Base-by-base conservation (phyloP, 1,140 invertebrate genomes). In the Hypsibius dujardini region DNA sequence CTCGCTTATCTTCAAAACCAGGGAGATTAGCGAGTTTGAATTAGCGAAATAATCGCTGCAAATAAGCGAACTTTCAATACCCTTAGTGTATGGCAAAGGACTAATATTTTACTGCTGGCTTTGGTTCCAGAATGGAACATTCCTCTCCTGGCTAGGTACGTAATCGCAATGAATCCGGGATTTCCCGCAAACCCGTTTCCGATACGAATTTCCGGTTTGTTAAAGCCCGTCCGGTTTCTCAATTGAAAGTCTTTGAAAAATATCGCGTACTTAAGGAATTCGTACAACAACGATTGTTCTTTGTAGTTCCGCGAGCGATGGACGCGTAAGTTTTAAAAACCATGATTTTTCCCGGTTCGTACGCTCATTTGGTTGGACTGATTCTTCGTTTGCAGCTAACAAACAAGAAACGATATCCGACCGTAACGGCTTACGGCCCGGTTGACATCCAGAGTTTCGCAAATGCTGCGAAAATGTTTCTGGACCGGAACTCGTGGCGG, bases 41-140 rank as follows among this genome's bases (percentile, higher is more conserved):
- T 28, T 28, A 28, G 28, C 28, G 28, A 28, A 28, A 28, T 28
- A 28, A 28, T 28, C 28, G 28, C 28, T 28, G 28, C 28, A 28
- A 28, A 28, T 28, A 28, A 28, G 28, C 28, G 28, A 28, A 28
- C 28, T 28, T 28, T 28, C 28, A 28, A 28, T 28, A 28, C 28
- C 28, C 28, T 28, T 28, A 28, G 28, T 56, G 7, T 56, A 7
- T n/a, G n/a, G 50, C n/a, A 56, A 56, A 56, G n/a, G 7, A 56
- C n/a, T 56, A n/a, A 56, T 56, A n/a, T 7, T 56, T 12, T 56
- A n/a, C n/a, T 12, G 3, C 12, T 45, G 62, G 3, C 12, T 12
- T 67, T 15, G 12, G 45, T 67, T 67, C 3, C 42, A 67, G 62
- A 67, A 42, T 67, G 62, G 62, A 45, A 67, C 62, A 42, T 67